These are phyloP conservation scores for Nanger granti DNA, from an alignment of 2,113 vertebrate species.

Conservation along the genomic window DNA sequence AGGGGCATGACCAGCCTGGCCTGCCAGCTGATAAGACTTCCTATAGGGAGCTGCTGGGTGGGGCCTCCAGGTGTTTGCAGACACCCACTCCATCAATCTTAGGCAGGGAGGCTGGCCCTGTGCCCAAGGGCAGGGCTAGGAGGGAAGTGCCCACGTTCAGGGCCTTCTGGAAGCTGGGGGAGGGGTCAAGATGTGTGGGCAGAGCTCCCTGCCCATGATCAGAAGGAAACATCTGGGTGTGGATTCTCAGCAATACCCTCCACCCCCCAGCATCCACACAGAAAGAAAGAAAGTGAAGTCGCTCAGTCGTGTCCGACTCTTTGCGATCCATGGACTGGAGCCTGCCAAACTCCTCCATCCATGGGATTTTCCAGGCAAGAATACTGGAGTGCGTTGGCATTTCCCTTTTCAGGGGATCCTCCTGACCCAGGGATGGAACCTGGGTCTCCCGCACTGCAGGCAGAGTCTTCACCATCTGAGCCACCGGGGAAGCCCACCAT, in stretches of 20 bases:
- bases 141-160: conserved; percentile 2
- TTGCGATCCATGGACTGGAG: not conserved
- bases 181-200: not conserved
- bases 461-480: not conserved
- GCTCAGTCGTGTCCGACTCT: not conserved
- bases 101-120: conserved; percentile 32
- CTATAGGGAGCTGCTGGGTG: not conserved
- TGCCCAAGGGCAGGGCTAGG: conserved; percentile 16
- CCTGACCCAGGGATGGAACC: not conserved
- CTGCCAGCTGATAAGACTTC: not conserved
- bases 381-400: not conserved
- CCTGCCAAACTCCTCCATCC: not conserved
- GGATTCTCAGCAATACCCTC: not conserved
- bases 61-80: conserved; percentile 39
- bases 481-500: not conserved
- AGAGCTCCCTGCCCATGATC: not conserved
- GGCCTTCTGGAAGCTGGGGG: conserved; percentile 1
- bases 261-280: not conserved
- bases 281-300: not conserved
- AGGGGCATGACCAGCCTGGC: not conserved
- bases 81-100: conserved; percentile 3
- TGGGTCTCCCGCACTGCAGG: not conserved
- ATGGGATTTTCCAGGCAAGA: not conserved
- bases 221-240: not conserved
- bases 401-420: not conserved